These are phyloP conservation scores for Apistogramma diplotaenia DNA, from an alignment of 2,113 vertebrate species.

Conservation along the genomic window DNA sequence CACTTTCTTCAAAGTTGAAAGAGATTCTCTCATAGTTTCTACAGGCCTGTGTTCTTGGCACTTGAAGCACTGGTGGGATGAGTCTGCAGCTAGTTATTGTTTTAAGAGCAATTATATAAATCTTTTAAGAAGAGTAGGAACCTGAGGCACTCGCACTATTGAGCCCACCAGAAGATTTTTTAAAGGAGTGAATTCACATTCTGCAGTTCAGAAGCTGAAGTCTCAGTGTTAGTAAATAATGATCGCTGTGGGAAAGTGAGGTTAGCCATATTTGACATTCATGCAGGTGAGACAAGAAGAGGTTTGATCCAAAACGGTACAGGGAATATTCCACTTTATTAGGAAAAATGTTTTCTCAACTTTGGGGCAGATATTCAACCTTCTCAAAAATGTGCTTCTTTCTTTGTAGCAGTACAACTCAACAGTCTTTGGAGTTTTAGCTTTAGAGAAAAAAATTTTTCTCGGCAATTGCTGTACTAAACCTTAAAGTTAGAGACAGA, in stretches of 20 bases:
- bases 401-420: background rate
- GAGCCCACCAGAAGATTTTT: background rate
- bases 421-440: background rate
- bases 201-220: background rate
- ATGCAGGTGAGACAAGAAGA: background rate
- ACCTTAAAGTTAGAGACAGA: no score
- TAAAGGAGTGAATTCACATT: background rate
- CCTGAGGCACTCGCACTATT: slow-evolving; percentile 3
- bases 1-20: slow-evolving; percentile 42
- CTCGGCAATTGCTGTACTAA: no score
- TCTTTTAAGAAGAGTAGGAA: slow-evolving; percentile 7
- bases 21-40: slow-evolving; percentile 33
- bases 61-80: slow-evolving; percentile 9
- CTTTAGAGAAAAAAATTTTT: no score
- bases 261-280: background rate
- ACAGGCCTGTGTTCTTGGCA: slow-evolving; percentile 18
- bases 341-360: no score
- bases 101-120: slow-evolving; percentile 38
- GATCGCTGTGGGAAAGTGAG: background rate
- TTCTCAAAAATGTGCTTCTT: background rate
- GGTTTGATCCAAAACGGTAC: background rate
- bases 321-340: background rate
- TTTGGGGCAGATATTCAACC: background rate
- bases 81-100: slow-evolving; percentile 10
- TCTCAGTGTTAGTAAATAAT: background rate